Base-by-base conservation (phyloP, 2,113 vertebrate species). In the Cichladusa arquata region DNA sequence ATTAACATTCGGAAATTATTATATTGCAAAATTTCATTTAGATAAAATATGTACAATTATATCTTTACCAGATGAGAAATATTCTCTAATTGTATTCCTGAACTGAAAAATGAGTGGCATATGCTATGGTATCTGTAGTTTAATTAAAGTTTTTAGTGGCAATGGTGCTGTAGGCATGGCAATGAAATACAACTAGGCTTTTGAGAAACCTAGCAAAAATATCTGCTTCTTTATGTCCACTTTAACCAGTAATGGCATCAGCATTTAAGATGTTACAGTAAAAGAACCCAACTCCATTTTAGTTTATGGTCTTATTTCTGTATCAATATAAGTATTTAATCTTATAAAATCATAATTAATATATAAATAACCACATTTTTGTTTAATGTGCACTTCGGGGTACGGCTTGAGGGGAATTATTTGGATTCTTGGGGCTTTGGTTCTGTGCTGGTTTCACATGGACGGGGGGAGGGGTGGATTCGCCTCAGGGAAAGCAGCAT, bases 81-180 rank as follows among this genome's bases (percentile, higher is more conserved):
- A 57, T 66, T 84, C 56, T 77, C 54, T 61, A 15, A n/a, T 38
- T 88, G 40, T 76, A 80, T 29, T 82, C 22, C 42, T 89, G 81
- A 78, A 78, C 25, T 57, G 45, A 93, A 89, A 89, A 83, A 89
- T 50, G 11, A 66, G 19, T 61, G 78, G 11, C 44, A 57, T 92
- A 58, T 81, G 54, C 54, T 77, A n/a, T 53, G 13, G 12, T 83
- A 70, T 44, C 50, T 65, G n/a, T 31, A 69, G 31, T 86, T 91
- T 70, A 93, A 81, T 93, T 86, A 77, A 80, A 79, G 33, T 9
- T 84, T 93, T 84, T 78, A 61, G 45, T 24, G 61, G 31, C 56
- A 61, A 8, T 45, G 13, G 4, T 80, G 62, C 40, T 65, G 29
- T 44, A 88, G 64, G 54, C 36, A 23, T 28, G 84, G 8, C 4